Evolutionary conservation across 2,888 invertebrate genomes (phyloP).

Genomic region (Proisotoma minuta): DNA sequence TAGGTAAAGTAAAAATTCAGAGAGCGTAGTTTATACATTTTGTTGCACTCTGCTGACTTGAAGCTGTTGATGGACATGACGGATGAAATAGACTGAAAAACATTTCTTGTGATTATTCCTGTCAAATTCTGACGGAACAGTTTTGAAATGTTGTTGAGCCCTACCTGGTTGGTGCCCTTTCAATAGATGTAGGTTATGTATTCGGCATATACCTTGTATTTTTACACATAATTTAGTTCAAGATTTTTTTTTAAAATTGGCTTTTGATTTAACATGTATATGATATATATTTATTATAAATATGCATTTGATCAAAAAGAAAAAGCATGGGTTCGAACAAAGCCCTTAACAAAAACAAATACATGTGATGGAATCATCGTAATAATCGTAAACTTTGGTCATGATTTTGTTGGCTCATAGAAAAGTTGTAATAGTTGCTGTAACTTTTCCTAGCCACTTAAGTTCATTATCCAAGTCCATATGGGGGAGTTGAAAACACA

Average conservation of each 20-base stretch:
- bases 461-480: neutral
- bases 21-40: no score
- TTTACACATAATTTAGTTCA: no score
- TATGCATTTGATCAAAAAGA: no score
- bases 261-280: no score
- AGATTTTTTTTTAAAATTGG: no score
- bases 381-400: conserved; percentile 18
- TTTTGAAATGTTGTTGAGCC: conserved; percentile 48
- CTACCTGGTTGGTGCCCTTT: no score
- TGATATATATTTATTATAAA: no score
- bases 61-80: conserved; percentile 5
- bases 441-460: conserved; percentile 12
- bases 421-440: conserved; percentile 16
- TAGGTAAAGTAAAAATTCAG: no score
- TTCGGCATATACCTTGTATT: no score
- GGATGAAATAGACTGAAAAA: conserved; percentile 24
- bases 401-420: conserved; percentile 18
- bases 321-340: no score
- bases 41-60: no score
- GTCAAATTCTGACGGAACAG: conserved; percentile 42
- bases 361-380: conserved; percentile 12
- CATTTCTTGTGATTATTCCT: conserved; percentile 46
- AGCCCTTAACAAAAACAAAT: neutral
- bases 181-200: no score
- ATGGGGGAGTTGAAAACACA: conserved; percentile 36